phyloP scores from a whole-genome alignment of 2,113 vertebrate species.

The Felis chaus region DNA sequence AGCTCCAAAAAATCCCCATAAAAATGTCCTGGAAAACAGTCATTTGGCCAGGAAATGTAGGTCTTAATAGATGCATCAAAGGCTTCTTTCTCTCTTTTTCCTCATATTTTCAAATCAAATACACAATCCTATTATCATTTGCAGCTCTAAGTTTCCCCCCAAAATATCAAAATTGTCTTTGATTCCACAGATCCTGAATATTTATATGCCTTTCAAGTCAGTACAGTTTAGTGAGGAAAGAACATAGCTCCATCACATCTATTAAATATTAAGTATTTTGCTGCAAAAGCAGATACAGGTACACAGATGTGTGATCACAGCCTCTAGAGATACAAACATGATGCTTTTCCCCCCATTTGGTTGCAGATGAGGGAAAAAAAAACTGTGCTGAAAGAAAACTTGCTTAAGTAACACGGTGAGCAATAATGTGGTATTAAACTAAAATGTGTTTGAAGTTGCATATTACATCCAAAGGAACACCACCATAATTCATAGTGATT shows the following conservation, averaged over 20 bases:
- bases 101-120: conserved; percentile 57
- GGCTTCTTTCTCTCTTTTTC: neutral
- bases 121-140: conserved; percentile 59
- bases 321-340: conserved; percentile 61
- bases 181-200: conserved; percentile 71
- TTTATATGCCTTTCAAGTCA: conserved; percentile 66
- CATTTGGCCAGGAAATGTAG: conserved; percentile 5
- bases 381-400: conserved; percentile 25
- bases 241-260: conserved; percentile 41
- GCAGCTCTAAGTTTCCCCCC: neutral
- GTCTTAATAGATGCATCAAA: conserved; percentile 55
- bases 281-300: conserved; percentile 62
- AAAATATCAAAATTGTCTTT: conserved; percentile 64
- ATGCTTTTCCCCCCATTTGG: conserved; percentile 70
- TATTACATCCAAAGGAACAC: conserved; percentile 56
- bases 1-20: neutral
- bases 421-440: conserved; percentile 42
- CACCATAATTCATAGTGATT: conserved; percentile 70
- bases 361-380: conserved; percentile 35
- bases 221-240: conserved; percentile 53
- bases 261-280: conserved; percentile 77
- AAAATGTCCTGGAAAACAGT: conserved; percentile 30
- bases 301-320: conserved; percentile 56
- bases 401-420: conserved; percentile 55
- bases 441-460: conserved; percentile 69